Base-by-base conservation (phyloP, 2,113 vertebrate genomes). In the Turdus rufiventris region DNA sequence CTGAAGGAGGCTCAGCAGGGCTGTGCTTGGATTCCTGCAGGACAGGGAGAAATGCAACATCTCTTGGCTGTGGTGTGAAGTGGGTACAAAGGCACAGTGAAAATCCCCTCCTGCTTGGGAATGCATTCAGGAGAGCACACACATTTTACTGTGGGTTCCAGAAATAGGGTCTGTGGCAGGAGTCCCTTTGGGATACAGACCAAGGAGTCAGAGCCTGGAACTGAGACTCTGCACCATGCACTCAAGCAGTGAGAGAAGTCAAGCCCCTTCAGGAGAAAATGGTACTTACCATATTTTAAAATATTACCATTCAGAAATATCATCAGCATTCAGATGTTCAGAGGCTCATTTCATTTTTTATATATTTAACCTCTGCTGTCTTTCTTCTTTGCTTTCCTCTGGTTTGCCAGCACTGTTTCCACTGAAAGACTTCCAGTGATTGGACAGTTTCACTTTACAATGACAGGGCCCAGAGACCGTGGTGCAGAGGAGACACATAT, bases 211-310 rank as follows among this genome's bases (percentile, higher is more conserved):
- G 38, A 91, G n/a, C 16, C 47, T 80, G 56, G 18, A 89, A 28
- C 23, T 50, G 60, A 47, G 19, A 14, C 24, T 42, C 11, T 33
- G 1, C 7, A 58, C 7, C 1, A 0, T 67, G 20, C 31, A 8
- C 47, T 58, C 21, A 60, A 42, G 48, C n/a, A 53, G 17, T 15
- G 26, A 78, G 45, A 48, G 40, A 76, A 92, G 61, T 23, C 43
- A 80, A 60, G 11, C 2, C 12, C 24, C 20, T 60, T 71, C 28
- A 75, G 19, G 19, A 7, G 36, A 31, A 74, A 72, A 62, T 28
- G 17, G 5, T 31, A 43, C 20, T 82, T 70, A 16, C 1, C 21
- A 16, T 36, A 28, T 24, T 53, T 61, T 1, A 29, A 56, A 75
- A 51, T 34, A 57, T 63, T 5, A 38, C 5, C 6, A 7, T 77